Conservation (phyloP, 2,113 vertebrate species). For the Rhinoderma darwinii region DNA sequence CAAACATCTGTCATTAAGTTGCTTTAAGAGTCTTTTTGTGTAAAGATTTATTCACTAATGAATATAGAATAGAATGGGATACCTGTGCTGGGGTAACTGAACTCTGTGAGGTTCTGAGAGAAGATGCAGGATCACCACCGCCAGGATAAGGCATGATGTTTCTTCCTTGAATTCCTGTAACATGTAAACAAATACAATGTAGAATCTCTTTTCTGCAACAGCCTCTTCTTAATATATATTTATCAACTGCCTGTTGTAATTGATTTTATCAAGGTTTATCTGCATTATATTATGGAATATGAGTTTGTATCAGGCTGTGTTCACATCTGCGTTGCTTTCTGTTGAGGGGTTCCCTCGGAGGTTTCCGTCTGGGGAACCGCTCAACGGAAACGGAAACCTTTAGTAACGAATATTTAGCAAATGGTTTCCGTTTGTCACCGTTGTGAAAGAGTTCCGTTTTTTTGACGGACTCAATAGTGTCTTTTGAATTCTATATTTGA, state of each 20-base stretch:
- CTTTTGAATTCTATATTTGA: background rate
- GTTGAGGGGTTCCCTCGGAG: too few relatives aligned
- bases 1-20: background rate
- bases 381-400: too few relatives aligned
- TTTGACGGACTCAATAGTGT: too few relatives aligned
- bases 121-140: background rate
- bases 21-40: background rate
- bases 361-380: too few relatives aligned
- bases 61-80: background rate
- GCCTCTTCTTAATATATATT: background rate
- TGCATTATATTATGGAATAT: too few relatives aligned
- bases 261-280: too few relatives aligned
- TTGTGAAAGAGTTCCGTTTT: too few relatives aligned
- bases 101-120: conserved; percentile 17
- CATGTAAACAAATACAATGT: background rate
- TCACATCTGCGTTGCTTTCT: too few relatives aligned
- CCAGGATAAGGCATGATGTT: conserved; percentile 34
- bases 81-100: conserved; percentile 29
- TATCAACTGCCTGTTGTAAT: too few relatives aligned
- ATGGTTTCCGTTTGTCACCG: too few relatives aligned
- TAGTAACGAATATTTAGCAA: too few relatives aligned
- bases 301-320: too few relatives aligned
- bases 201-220: background rate
- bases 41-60: background rate
- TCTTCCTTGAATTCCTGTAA: conserved; percentile 53